phyloP scores from a whole-genome alignment of 2,797 vertebrate species.

The Babyrousa celebensis region DNA sequence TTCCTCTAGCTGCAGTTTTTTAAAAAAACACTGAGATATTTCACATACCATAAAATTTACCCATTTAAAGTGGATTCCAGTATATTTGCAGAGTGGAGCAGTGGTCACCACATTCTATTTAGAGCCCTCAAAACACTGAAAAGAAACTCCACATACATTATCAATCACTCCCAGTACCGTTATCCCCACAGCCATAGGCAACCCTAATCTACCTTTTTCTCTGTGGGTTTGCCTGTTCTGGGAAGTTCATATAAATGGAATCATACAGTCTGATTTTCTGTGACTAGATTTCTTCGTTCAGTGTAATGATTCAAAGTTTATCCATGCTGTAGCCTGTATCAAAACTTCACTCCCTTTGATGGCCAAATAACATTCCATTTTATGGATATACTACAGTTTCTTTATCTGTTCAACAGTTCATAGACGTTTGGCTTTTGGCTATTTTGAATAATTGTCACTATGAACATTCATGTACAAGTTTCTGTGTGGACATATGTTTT shows the following conservation, averaged over 20 bases:
- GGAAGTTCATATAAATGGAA: background rate
- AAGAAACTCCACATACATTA: background rate
- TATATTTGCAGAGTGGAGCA: background rate
- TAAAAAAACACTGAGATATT: background rate
- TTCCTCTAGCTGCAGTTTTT: background rate
- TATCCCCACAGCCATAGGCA: background rate
- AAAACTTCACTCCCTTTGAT: background rate
- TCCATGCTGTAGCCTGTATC: background rate
- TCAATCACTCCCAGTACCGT: background rate
- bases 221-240: background rate
- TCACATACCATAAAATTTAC: background rate
- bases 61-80: background rate
- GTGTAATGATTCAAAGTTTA: background rate
- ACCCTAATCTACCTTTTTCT: too few relatives aligned
- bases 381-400: background rate
- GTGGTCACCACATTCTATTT: background rate
- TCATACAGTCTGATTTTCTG: background rate
- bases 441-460: background rate
- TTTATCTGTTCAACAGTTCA: background rate
- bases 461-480: background rate
- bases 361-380: background rate
- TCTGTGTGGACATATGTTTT: background rate
- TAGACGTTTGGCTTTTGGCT: background rate
- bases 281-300: background rate
- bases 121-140: background rate